These are phyloP conservation scores for Lasioglossum oenotherae DNA, from an alignment of 2,888 invertebrate genomes.

Conservation along the genomic window DNA sequence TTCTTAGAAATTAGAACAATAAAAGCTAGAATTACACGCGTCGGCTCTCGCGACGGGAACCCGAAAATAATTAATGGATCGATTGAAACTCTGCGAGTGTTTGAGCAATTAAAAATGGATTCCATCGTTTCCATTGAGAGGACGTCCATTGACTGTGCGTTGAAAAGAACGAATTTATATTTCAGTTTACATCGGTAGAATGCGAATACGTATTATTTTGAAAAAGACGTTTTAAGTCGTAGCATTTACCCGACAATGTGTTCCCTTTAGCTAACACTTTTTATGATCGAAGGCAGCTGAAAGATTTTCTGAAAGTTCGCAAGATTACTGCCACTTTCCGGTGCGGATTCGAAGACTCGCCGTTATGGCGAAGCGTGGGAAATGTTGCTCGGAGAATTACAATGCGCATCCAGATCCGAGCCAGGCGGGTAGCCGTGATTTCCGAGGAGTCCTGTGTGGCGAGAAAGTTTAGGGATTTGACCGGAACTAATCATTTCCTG, in stretches of 20 bases:
- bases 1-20: too few species aligned
- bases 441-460: background rate
- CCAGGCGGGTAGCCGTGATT: slow-evolving; percentile 7
- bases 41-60: background rate
- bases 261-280: too few species aligned
- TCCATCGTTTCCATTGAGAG: background rate
- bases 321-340: background rate
- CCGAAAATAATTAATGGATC: background rate
- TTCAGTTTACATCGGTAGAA: background rate
- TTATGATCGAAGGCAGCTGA: background rate
- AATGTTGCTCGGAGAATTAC: slow-evolving; percentile 7
- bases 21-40: background rate
- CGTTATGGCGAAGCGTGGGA: slow-evolving; percentile 1
- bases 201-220: background rate
- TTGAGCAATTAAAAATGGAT: background rate
- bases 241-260: background rate
- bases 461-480: slow-evolving; percentile 12
- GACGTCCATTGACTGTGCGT: background rate
- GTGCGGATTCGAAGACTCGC: background rate
- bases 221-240: background rate
- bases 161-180: background rate
- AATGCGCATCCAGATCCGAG: background rate
- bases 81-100: background rate
- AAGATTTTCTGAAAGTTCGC: background rate
- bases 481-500: slow-evolving; percentile 18